Conservation (phyloP, 2,797 vertebrate genomes). For the Tadarida brasiliensis region DNA sequence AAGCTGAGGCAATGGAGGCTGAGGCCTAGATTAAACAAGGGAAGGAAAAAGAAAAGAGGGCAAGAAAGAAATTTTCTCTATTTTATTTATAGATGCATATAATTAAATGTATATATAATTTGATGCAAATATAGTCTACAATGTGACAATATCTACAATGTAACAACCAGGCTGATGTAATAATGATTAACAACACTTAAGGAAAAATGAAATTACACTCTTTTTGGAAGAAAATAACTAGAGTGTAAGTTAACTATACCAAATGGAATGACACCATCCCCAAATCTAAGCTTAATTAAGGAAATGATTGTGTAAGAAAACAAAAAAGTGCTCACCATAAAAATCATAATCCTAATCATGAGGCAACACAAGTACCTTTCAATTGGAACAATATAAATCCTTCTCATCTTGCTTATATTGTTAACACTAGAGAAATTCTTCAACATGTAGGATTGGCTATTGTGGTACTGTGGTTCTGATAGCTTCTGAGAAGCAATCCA, state of each 20-base stretch:
- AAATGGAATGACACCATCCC: background rate
- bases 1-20: background rate
- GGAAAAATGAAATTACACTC: background rate
- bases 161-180: background rate
- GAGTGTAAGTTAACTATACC: background rate
- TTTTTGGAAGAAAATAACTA: constrained; percentile 18
- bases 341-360: background rate
- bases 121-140: background rate
- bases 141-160: background rate
- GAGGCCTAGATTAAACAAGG: background rate
- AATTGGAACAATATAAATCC: background rate
- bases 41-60: background rate
- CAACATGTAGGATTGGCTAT: background rate
- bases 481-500: constrained; percentile 26
- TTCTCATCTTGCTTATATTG: background rate
- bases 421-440: constrained; percentile 8
- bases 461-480: background rate
- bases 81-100: constrained; percentile 13
- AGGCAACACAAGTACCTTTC: background rate
- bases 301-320: constrained; percentile 21
- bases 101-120: background rate
- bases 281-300: constrained; percentile 19
- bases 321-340: background rate
- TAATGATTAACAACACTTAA: background rate
- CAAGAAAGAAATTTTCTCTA: background rate